Percentiles rank a stretch among this genome's conserved stretches.
Evolutionary conservation across 2,888 invertebrate genomes (phyloP).

Genomic region (Nomada lathburiana): DNA sequence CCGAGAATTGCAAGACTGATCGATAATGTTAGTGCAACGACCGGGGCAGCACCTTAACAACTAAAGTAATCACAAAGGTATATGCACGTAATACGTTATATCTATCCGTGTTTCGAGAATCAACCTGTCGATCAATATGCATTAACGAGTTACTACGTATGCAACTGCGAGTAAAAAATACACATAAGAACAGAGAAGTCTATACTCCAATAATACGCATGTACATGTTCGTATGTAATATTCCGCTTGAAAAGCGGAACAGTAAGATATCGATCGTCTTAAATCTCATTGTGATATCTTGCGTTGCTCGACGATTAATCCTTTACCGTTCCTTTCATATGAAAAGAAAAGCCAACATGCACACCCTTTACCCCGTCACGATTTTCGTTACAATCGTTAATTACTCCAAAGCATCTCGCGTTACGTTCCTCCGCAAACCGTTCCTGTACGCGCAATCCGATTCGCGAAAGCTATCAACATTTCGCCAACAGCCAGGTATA

Average conservation of each 20-base stretch:
- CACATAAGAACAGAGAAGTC: background rate
- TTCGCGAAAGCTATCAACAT: constrained; percentile 43
- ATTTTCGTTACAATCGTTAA: constrained; percentile 10
- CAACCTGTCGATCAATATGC: background rate
- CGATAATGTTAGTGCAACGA: constrained; percentile 60
- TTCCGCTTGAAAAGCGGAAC: constrained; percentile 35
- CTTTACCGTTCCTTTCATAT: background rate
- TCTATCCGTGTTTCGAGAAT: background rate
- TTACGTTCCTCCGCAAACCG: constrained; percentile 37
- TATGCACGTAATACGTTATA: background rate
- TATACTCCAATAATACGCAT: too few relatives aligned
- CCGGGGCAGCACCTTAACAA: constrained; percentile 36
- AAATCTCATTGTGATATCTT: constrained; percentile 67
- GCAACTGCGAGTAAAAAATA: background rate
- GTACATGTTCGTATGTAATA: background rate
- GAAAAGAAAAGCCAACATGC: background rate
- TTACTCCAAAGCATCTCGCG: background rate
- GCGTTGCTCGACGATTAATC: constrained; percentile 29
- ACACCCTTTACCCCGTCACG: background rate
- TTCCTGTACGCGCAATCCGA: constrained; percentile 31
- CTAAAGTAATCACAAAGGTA: constrained; percentile 19
- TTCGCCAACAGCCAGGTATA: background rate
- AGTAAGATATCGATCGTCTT: constrained; percentile 66
- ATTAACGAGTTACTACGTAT: background rate
- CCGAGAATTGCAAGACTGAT: constrained; percentile 41